phyloP scores from a whole-genome alignment of 2,888 invertebrate species.

The Pollenia amentaria region DNA sequence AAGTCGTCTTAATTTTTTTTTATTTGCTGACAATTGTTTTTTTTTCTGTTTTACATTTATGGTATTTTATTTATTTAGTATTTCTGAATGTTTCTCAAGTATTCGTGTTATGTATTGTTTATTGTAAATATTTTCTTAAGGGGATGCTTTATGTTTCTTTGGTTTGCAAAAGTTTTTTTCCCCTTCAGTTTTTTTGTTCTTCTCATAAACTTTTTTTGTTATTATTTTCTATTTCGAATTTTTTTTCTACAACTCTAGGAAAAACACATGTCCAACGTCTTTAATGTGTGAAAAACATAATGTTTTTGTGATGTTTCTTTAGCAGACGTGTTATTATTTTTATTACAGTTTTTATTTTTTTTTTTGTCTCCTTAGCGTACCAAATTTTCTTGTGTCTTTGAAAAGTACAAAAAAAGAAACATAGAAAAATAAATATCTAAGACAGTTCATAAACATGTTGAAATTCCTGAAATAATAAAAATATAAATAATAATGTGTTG shows the following conservation, averaged over 20 bases:
- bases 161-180: conserved; percentile 1
- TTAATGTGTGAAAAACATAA: conserved; percentile 56
- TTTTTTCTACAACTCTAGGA: background rate
- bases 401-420: background rate
- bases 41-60: conserved; percentile 9
- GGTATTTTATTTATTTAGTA: conserved; percentile 4
- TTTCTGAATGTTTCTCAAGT: conserved; percentile 42
- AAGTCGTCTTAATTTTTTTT: conserved; percentile 16
- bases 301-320: conserved; percentile 26
- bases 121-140: conserved; percentile 64
- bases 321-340: conserved; percentile 61
- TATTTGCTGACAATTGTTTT: background rate
- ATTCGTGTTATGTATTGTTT: conserved; percentile 54
- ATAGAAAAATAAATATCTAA: conserved; percentile 7
- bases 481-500: conserved; percentile 61
- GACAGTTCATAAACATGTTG: conserved; percentile 55
- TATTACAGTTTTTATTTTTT: conserved; percentile 33
- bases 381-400: conserved; percentile 15
- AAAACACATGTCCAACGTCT: conserved; percentile 64
- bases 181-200: background rate
- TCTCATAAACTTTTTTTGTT: background rate
- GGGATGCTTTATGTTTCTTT: conserved; percentile 29
- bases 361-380: background rate
- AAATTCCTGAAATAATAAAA: conserved; percentile 50
- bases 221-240: background rate